Evolutionary conservation across 2,888 invertebrate species (phyloP), one percentile per base, ranked within the genome.

Genomic region (Acronicta alni): DNA sequence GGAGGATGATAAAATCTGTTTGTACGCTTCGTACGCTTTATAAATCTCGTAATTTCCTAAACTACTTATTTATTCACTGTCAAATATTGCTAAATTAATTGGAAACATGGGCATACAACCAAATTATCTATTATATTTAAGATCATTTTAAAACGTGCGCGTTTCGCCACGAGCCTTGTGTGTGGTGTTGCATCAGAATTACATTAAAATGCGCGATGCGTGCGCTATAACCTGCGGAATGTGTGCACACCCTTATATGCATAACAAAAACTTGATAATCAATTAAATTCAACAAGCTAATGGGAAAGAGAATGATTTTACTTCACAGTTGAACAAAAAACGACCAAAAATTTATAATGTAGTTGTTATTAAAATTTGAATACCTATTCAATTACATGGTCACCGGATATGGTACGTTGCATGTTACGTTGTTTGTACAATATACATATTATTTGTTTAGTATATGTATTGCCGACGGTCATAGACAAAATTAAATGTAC

Each of bases 311-410:
- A 32, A 49, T 44, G 38, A 39, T 41, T 68, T n/a, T 62, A 32
- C 62, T 32, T 44, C 20, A 45, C n/a, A 38, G 16, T 18, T 41
- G 6, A 42, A 67, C 48, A 47, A 46, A 66, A 35, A 43, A 41
- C 16, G 16, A 56, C 35, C 23, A 47, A 57, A 51, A 35, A 41
- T 35, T n/a, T 44, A 30, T 16, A 30, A 16, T 12, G 7, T 35
- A 42, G 38, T 52, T 52, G 51, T 65, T 48, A 56, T 56, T 45
- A 52, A 51, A 35, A 53, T 47, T 39, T 51, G 38, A 55, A 65
- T 68, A 48, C 52, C 41, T 57, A 59, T 69, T 66, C 62, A 57
- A 69, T 72, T 59, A 59, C 61, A 66, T 48, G 66, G 66, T 48
- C 69, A 54, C 52, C 71, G 45, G 64, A 45, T 17, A 32, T 55